Evolutionary conservation across 2,797 vertebrate genomes (phyloP), one percentile per base, ranked within the genome.

Genomic region (Pseudopleuronectes americanus): DNA sequence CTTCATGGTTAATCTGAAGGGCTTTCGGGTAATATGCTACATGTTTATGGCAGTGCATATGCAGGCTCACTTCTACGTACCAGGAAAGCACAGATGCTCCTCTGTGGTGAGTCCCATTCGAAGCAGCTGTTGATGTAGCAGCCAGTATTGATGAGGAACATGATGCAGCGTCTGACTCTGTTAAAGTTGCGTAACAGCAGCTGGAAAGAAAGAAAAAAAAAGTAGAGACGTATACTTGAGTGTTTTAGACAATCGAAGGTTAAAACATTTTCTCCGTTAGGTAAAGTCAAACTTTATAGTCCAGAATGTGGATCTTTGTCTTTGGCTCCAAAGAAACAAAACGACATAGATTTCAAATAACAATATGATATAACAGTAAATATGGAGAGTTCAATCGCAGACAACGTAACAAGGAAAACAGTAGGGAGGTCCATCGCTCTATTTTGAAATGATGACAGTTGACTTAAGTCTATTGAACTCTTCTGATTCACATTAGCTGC

Each of bases 41-140:
- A 52, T 31, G 24, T 24, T 36, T 16, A 33, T 22, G 45, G 33
- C 14, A 31, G 9, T 41, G 21, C 51, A 38, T 55, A 57, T 66
- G 3, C 64, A 49, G 61, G 24, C 47, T 62, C 4, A 67, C 6
- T 41, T 76, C 81, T 71, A 86, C 96, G 67, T 97, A 99, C 97
- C 96, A 98, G 83, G 87, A 99, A 98, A 86, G 97, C 97, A 91
- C 96, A 96, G 28, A 99, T 96, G 93, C 97, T 99, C 92, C 97
- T 96, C 93, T 96, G 96, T 47, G 97, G 96, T 80, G 96, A 99
- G 73, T 98, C 97, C 97, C 97, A 99, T 71, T 97, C 96, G 79
- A 99, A 98, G 94, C 97, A 99, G 93, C 97, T 98, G 93, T 96
- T 99, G 89, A 99, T 88, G 87, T 95, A 99, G 93, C 94, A 97